Percentiles rank a stretch among this genome's conserved stretches.
These are phyloP conservation scores for Callaeas wilsoni DNA, from an alignment of 2,113 vertebrate genomes.

Conservation along the genomic window DNA sequence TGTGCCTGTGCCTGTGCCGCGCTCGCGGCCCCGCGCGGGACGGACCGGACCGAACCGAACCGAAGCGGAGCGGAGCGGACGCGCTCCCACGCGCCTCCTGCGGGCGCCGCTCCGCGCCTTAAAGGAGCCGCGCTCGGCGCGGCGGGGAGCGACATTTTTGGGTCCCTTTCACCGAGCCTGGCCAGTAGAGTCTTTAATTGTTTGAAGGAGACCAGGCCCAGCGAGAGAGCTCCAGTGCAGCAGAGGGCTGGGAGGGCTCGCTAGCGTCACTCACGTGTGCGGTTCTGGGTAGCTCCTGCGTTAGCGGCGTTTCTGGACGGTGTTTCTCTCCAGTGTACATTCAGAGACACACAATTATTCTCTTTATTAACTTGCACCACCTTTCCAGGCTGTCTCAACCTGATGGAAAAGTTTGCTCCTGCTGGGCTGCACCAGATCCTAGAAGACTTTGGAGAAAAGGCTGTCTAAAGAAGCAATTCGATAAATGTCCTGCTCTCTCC, in stretches of 20 bases:
- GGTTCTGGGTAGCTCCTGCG: neutral
- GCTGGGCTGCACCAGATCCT: neutral
- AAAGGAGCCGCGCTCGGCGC: neutral
- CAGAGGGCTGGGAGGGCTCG: neutral
- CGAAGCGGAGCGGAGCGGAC: too few relatives aligned
- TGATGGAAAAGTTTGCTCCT: neutral
- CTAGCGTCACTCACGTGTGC: rapidly evolving
- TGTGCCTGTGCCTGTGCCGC: too few relatives aligned
- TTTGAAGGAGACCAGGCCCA: neutral
- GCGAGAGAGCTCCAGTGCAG: neutral
- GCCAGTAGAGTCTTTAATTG: neutral
- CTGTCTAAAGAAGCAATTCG: neutral
- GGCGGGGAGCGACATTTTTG: neutral
- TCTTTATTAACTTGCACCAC: neutral
- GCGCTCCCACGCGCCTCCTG: neutral
- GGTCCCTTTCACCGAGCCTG: neutral
- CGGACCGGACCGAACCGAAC: neutral
- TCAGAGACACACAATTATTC: neutral
- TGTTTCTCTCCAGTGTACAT: neutral
- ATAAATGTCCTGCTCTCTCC: neutral
- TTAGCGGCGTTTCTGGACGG: neutral
- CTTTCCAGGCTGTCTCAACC: neutral
- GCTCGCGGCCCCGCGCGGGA: neutral
- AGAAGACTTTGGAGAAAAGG: neutral
- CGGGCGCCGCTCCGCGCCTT: neutral